Percentiles rank a stretch among this genome's conserved stretches.
Evolutionary conservation across 2,888 invertebrate species (phyloP).

Genomic region (Nomada goodeniana): DNA sequence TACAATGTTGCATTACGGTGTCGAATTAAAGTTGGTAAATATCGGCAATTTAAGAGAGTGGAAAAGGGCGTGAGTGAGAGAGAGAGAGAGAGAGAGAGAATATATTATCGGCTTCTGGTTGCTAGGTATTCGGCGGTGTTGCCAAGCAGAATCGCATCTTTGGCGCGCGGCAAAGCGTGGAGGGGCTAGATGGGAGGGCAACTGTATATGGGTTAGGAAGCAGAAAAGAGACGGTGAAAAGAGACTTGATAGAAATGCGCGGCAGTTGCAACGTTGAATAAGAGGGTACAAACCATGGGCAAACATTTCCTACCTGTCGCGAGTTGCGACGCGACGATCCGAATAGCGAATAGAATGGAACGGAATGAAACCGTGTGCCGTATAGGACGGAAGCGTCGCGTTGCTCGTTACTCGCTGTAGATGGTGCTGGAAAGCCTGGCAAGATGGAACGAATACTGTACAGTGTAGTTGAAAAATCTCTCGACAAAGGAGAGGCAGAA

Average conservation of each 20-base stretch:
- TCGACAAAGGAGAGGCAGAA: conserved; percentile 31
- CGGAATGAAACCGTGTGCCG: conserved; percentile 1
- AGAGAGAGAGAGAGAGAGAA: conserved; percentile 9
- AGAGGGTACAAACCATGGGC: background rate
- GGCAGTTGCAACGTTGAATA: conserved; percentile 34
- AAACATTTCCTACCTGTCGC: too few relatives aligned
- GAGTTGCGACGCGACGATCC: background rate
- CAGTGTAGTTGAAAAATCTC: conserved; percentile 12
- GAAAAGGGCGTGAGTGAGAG: background rate
- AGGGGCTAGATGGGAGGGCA: conserved; percentile 12
- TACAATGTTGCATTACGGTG: background rate
- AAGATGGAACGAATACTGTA: background rate
- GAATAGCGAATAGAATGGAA: background rate
- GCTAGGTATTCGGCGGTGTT: conserved; percentile 64
- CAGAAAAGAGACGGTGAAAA: conserved; percentile 40
- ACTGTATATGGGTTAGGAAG: conserved; percentile 18
- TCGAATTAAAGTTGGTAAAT: background rate
- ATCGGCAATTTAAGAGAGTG: background rate
- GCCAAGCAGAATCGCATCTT: conserved; percentile 62
- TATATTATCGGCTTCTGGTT: conserved; percentile 68
- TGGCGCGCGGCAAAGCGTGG: conserved; percentile 27
- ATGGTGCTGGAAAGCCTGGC: background rate
- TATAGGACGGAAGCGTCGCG: background rate
- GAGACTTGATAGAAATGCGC: conserved; percentile 30
- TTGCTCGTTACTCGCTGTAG: too few relatives aligned